Percentiles rank a stretch among this genome's conserved stretches.
Evolutionary conservation across 2,888 invertebrate genomes (phyloP).

Genomic region (Atherix ibis): DNA sequence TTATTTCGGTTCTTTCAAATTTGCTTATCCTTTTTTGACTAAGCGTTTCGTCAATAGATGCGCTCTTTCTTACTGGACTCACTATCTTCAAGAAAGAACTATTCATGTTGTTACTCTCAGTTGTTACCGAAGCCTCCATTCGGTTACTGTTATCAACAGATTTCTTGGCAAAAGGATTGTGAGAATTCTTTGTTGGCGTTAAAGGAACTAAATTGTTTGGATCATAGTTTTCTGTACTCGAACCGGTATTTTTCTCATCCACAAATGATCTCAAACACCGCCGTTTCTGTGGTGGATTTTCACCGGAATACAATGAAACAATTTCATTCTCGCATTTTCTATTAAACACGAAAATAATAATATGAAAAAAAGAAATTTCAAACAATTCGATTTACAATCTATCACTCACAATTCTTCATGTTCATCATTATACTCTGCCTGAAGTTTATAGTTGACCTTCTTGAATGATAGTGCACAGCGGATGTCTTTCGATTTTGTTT

Average conservation of each 20-base stretch:
- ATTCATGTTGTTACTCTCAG: too few species aligned
- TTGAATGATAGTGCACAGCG: slow-evolving; percentile 22
- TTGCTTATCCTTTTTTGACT: too few species aligned
- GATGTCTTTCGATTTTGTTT: slow-evolving; percentile 4
- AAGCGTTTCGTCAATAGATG: too few species aligned
- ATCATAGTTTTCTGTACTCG: slow-evolving; percentile 14
- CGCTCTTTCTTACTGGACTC: slow-evolving; percentile 20
- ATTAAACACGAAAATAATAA: background rate
- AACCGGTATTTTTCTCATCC: slow-evolving; percentile 7
- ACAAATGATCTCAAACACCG: slow-evolving; percentile 9
- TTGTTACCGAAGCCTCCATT: slow-evolving; percentile 11
- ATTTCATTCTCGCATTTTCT: slow-evolving; percentile 20
- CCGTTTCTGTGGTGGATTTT: slow-evolving; percentile 11
- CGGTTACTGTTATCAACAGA: too few species aligned
- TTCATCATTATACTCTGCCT: background rate
- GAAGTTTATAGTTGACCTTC: slow-evolving; percentile 17
- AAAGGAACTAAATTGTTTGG: slow-evolving; percentile 11
- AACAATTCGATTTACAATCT: background rate
- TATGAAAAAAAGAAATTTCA: background rate
- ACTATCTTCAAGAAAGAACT: slow-evolving; percentile 20
- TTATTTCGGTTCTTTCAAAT: too few species aligned
- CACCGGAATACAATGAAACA: slow-evolving; percentile 10
- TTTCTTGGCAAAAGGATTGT: slow-evolving; percentile 26
- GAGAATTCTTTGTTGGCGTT: slow-evolving; percentile 19
- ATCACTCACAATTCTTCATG: slow-evolving; percentile 1